Evolutionary conservation across 2,888 invertebrate genomes (phyloP).

Genomic region (Agrotis segetum): DNA sequence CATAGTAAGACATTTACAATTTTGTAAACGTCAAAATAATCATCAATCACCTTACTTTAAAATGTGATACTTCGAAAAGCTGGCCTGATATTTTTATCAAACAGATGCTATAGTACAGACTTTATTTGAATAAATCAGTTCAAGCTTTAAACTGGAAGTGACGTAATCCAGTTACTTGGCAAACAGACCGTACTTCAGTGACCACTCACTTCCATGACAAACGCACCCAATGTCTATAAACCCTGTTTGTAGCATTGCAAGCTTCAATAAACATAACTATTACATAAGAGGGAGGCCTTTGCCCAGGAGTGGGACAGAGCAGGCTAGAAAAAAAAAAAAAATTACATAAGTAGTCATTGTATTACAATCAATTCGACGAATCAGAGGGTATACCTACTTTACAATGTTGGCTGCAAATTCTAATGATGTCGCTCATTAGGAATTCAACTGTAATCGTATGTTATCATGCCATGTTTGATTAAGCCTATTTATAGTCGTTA

Average conservation of each 20-base stretch:
- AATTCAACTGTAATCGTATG: constrained; percentile 10
- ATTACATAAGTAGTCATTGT: too few relatives aligned
- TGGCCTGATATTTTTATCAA: too few relatives aligned
- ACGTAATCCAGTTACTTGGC: constrained; percentile 14
- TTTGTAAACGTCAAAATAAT: background rate
- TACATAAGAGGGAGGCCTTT: too few relatives aligned
- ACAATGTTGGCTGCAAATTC: background rate
- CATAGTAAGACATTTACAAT: background rate
- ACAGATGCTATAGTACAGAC: background rate
- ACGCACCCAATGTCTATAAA: constrained; percentile 2
- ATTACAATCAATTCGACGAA: constrained; percentile 10
- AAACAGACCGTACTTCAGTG: background rate
- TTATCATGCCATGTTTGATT: constrained; percentile 14
- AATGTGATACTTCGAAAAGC: background rate
- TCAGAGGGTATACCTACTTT: background rate
- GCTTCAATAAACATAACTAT: background rate
- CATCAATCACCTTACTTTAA: too few relatives aligned
- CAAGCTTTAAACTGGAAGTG: background rate
- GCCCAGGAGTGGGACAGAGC: too few relatives aligned
- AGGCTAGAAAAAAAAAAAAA: too few relatives aligned
- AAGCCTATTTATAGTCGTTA: background rate
- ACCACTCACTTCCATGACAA: constrained; percentile 7
- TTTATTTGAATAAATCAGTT: background rate
- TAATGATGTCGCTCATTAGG: background rate
- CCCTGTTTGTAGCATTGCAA: constrained; percentile 2